phyloP scores from a whole-genome alignment of 2,113 vertebrate genomes.

The Apodemus speciosus region DNA sequence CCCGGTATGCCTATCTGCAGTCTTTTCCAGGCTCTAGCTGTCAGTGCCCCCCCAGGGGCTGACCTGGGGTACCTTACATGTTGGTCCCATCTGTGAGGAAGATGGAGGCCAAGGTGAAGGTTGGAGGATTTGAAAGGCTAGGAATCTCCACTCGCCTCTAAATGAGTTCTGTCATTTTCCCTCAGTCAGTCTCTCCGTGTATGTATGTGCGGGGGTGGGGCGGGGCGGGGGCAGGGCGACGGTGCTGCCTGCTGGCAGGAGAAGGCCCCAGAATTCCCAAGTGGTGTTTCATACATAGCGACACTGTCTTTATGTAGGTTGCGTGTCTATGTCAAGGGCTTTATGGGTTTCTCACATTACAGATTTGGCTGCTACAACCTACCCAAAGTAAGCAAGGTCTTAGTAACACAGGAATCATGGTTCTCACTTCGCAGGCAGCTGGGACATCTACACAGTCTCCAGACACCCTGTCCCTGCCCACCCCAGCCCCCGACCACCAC shows the following conservation, averaged over 20 bases:
- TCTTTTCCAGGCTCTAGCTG: not conserved
- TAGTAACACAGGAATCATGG: not conserved
- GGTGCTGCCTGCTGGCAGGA: not conserved
- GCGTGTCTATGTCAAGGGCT: not conserved
- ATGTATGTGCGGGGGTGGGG: not conserved
- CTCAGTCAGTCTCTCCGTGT: not conserved
- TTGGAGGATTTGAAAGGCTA: not conserved
- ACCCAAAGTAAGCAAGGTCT: not conserved
- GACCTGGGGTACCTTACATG: not conserved
- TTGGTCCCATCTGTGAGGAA: not conserved
- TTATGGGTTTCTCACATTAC: not conserved
- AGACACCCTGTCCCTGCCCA: not conserved
- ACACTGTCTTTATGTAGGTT: not conserved
- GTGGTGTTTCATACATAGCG: not conserved
- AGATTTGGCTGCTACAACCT: not conserved
- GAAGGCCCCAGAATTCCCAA: not conserved
- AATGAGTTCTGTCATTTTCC: not conserved
- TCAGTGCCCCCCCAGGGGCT: not conserved
- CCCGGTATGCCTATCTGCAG: constrained; percentile 2
- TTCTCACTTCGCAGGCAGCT: not conserved
- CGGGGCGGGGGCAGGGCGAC: not conserved
- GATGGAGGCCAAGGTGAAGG: not conserved
- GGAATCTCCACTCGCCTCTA: not conserved
- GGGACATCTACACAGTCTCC: not conserved
- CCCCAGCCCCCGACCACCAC: too few relatives aligned